Conservation (phyloP, 1,140 invertebrate genomes). For the Oedothorax gibbosus region DNA sequence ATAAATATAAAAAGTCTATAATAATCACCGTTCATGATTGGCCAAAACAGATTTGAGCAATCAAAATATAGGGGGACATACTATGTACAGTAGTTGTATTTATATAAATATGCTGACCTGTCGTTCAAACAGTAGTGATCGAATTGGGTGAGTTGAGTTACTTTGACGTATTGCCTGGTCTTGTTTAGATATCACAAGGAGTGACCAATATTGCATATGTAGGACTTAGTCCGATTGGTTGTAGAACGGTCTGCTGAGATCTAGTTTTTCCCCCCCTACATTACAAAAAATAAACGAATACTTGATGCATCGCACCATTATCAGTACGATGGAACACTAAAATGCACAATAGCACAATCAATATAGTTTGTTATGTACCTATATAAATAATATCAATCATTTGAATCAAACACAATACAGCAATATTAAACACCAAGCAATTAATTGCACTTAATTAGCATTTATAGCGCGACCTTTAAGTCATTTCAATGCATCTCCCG, state of each 20-base stretch:
- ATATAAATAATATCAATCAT: conserved; percentile 33
- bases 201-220: conserved; percentile 22
- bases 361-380: too few species aligned
- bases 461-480: background rate
- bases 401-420: conserved; percentile 2
- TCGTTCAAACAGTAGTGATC: background rate
- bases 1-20: conserved; percentile 61
- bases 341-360: too few species aligned
- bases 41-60: conserved; percentile 55
- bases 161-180: conserved; percentile 40
- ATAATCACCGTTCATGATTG: conserved; percentile 31
- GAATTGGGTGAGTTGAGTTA: background rate
- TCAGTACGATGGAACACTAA: too few species aligned
- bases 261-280: background rate
- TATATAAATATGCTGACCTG: background rate
- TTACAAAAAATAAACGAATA: too few species aligned
- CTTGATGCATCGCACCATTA: too few species aligned
- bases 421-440: background rate
- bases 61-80: conserved; percentile 10
- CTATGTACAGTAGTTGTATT: background rate
- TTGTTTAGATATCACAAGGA: conserved; percentile 30
- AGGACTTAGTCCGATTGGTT: background rate
- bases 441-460: conserved; percentile 20
- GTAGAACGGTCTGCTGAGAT: background rate
- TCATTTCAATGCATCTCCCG: background rate